Percentiles rank a stretch among this genome's conserved stretches.
Evolutionary conservation across 2,888 invertebrate species (phyloP).

Genomic region (Stenichneumon culpator): DNA sequence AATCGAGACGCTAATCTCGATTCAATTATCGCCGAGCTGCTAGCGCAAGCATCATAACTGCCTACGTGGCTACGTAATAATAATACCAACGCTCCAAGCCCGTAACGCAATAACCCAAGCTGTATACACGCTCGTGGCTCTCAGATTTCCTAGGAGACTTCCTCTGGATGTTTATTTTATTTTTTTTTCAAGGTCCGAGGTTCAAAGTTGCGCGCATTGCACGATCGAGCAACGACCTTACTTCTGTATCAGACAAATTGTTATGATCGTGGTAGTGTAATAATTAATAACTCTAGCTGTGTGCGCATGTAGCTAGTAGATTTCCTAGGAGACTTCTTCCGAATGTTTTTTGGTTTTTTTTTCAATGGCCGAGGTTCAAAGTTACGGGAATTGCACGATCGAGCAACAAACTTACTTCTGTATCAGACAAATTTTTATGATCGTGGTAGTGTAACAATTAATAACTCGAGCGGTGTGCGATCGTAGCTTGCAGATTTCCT

Average conservation of each 20-base stretch:
- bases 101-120: slow-evolving; percentile 17
- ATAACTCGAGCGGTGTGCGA: too few species aligned
- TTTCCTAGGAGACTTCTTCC: too few species aligned
- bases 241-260: not conserved
- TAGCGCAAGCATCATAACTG: slow-evolving; percentile 24
- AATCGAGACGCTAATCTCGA: slow-evolving; percentile 46
- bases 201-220: slow-evolving; percentile 16
- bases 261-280: not conserved
- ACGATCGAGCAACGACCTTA: slow-evolving; percentile 20
- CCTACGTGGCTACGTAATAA: slow-evolving; percentile 29
- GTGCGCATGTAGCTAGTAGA: too few species aligned
- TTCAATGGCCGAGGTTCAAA: slow-evolving; percentile 16
- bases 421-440: not conserved
- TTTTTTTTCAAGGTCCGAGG: slow-evolving; percentile 12
- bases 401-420: slow-evolving; percentile 10
- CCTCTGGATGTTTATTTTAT: not conserved
- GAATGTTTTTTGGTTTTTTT: not conserved
- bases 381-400: not conserved
- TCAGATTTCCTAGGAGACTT: slow-evolving; percentile 16
- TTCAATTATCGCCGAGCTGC: slow-evolving; percentile 45
- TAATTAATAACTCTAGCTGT: too few species aligned
- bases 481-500: too few species aligned
- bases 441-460: not conserved
- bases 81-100: slow-evolving; percentile 14
- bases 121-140: not conserved